Percentiles rank a stretch among this genome's conserved stretches.
These are phyloP conservation scores for Gymnoscelis rufifasciata DNA, from an alignment of 2,888 invertebrate species.

Conservation along the genomic window DNA sequence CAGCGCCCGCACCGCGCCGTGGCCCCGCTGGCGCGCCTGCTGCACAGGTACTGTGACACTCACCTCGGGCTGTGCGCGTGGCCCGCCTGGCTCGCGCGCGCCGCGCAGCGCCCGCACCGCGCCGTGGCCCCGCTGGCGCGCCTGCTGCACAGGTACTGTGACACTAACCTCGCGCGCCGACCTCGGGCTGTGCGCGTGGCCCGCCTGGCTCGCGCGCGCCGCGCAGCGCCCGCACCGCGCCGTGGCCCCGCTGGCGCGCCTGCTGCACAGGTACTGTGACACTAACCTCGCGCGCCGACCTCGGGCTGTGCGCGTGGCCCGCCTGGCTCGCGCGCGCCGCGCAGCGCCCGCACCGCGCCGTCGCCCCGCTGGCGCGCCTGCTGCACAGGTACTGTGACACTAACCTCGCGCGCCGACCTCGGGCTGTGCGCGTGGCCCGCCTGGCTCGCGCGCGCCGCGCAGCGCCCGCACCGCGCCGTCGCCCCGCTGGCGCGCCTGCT, in stretches of 20 bases:
- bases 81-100: slow-evolving; percentile 38
- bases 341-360: slow-evolving; percentile 35
- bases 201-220: slow-evolving; percentile 46
- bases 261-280: background rate
- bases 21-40: no score
- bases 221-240: no score
- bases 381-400: slow-evolving; percentile 47
- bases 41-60: no score
- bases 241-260: no score
- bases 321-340: slow-evolving; percentile 48
- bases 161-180: background rate
- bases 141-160: background rate
- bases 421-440: slow-evolving; percentile 51
- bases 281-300: slow-evolving; percentile 54
- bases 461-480: slow-evolving; percentile 38
- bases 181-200: slow-evolving; percentile 46
- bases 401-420: background rate
- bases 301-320: slow-evolving; percentile 65
- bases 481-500: slow-evolving; percentile 58
- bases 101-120: no score
- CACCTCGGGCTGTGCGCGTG: slow-evolving; percentile 60
- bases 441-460: slow-evolving; percentile 47
- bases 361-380: slow-evolving; percentile 57
- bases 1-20: no score
- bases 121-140: no score